These are phyloP conservation scores for Phanerotoma sp. DNA, from an alignment of 2,888 invertebrate species.

Conservation along the genomic window DNA sequence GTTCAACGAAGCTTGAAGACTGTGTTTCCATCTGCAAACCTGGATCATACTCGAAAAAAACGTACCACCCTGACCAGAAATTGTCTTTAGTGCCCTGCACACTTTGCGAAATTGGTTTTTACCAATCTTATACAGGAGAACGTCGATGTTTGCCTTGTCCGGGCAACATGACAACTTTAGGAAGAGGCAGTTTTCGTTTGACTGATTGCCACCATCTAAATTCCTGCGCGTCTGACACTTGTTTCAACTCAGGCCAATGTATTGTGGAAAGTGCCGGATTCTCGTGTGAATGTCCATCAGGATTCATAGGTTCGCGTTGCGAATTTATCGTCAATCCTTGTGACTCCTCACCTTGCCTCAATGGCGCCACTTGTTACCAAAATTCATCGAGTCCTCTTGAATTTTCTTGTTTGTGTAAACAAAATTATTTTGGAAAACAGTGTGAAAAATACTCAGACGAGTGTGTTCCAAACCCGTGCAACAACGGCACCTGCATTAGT, in stretches of 20 bases:
- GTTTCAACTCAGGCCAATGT: constrained; percentile 58
- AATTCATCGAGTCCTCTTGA: constrained; percentile 35
- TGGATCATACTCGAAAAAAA: constrained; percentile 57
- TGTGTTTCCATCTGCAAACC: constrained; percentile 65
- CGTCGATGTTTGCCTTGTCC: constrained; percentile 64
- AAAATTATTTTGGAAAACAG: constrained; percentile 58
- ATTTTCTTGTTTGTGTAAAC: constrained; percentile 59
- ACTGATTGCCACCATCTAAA: constrained; percentile 56
- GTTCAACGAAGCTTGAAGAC: constrained; percentile 57
- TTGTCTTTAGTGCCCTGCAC: constrained; percentile 43
- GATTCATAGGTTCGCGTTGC: constrained; percentile 62
- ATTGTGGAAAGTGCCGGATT: constrained; percentile 43
- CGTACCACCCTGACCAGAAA: constrained; percentile 47
- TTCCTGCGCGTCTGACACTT: constrained; percentile 59
- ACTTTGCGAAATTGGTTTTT: constrained; percentile 59
- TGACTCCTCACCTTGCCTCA: constrained; percentile 61
- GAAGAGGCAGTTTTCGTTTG: constrained; percentile 20
- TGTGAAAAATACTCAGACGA: constrained; percentile 59
- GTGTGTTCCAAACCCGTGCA: constrained; percentile 58
- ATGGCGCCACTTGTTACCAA: constrained; percentile 60
- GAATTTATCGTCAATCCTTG: constrained; percentile 59
- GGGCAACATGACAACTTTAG: constrained; percentile 58
- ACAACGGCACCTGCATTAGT: constrained; percentile 59
- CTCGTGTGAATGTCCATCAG: constrained; percentile 59
- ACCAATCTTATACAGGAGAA: constrained; percentile 64